Conservation (phyloP, 1,140 invertebrate species). For the Ceratina australensis region DNA sequence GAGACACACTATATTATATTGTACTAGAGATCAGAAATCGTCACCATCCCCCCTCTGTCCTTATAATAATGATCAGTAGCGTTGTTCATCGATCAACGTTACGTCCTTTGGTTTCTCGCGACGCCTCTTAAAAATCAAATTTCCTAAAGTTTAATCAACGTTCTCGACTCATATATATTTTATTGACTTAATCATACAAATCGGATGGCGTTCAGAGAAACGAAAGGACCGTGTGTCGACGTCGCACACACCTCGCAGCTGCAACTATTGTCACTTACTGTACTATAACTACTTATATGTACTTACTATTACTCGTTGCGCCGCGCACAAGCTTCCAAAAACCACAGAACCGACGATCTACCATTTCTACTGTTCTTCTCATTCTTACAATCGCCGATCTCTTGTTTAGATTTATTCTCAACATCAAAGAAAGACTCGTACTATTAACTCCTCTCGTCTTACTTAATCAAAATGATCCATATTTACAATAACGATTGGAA, state of each 20-base stretch:
- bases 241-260: slow-evolving; percentile 77
- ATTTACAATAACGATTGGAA: too few relatives aligned
- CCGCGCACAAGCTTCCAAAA: slow-evolving; percentile 76
- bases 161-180: too few relatives aligned
- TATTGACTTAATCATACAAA: too few relatives aligned
- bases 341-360: slow-evolving; percentile 35
- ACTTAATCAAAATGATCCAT: too few relatives aligned
- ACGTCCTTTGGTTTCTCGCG: neutral
- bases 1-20: slow-evolving; percentile 66
- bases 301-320: slow-evolving; percentile 76
- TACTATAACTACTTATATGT: slow-evolving; percentile 79
- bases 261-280: slow-evolving; percentile 79
- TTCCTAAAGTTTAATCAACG: neutral
- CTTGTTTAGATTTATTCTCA: slow-evolving; percentile 7
- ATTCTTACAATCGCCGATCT: neutral
- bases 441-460: neutral
- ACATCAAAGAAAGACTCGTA: neutral
- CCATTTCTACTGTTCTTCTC: slow-evolving; percentile 26
- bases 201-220: slow-evolving; percentile 62
- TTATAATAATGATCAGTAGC: slow-evolving; percentile 67
- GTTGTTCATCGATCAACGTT: slow-evolving; percentile 52
- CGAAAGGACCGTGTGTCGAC: slow-evolving; percentile 69
- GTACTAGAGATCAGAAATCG: slow-evolving; percentile 69
- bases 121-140: neutral
- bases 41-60: slow-evolving; percentile 64